Evolutionary conservation across 2,797 vertebrate genomes (phyloP).

Genomic region (Falco berigora): DNA sequence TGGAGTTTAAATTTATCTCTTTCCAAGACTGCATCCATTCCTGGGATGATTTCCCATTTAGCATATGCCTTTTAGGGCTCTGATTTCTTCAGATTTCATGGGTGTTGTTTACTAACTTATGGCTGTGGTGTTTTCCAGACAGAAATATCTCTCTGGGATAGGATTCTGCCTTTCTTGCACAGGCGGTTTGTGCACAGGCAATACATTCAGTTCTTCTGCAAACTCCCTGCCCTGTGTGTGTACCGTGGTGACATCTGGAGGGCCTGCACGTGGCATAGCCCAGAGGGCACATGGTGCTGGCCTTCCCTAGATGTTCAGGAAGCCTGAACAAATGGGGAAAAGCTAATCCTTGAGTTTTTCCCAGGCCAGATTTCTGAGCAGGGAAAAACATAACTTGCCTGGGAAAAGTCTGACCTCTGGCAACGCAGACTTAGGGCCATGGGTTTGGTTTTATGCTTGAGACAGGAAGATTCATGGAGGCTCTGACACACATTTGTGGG

Average conservation of each 20-base stretch:
- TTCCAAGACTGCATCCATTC: not conserved
- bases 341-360: not conserved
- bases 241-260: not conserved
- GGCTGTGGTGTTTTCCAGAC: not conserved
- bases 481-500: not conserved
- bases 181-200: not conserved
- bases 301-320: not conserved
- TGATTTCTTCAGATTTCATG: not conserved
- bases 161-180: not conserved
- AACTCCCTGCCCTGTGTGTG: not conserved
- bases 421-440: not conserved
- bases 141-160: not conserved
- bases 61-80: not conserved
- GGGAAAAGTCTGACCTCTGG: constrained; percentile 28
- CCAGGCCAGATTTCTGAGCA: not conserved
- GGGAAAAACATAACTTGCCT: not conserved
- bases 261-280: not conserved
- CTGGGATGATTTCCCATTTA: not conserved
- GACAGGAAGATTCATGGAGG: not conserved
- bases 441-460: not conserved
- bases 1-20: not conserved
- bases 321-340: not conserved
- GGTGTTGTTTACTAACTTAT: not conserved
- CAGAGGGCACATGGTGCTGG: not conserved
- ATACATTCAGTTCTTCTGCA: not conserved